Conservation (phyloP, 1,140 invertebrate species). For the Monomorium pharaonis region DNA sequence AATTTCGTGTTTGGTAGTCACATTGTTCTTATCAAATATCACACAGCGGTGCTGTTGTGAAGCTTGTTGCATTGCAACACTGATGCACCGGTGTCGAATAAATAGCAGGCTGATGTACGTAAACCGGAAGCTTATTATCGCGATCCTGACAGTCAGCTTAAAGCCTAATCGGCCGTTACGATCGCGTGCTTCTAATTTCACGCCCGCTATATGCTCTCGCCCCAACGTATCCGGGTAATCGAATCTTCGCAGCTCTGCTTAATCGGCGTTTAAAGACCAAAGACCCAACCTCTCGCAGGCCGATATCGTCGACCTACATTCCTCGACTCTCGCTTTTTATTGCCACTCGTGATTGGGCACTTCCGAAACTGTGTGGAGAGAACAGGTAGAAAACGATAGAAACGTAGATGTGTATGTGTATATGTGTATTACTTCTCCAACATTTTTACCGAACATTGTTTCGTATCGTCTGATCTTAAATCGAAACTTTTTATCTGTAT, state of each 20-base stretch:
- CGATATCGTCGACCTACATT: constrained; percentile 63
- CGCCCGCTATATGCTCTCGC: constrained; percentile 64
- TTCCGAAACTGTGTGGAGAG: neutral
- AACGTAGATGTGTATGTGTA: neutral
- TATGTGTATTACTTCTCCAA: neutral
- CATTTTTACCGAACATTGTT: constrained; percentile 30
- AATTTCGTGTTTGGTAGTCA: neutral
- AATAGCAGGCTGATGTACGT: constrained; percentile 48
- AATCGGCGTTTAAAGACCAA: constrained; percentile 69
- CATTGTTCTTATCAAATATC: neutral
- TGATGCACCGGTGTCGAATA: constrained; percentile 16
- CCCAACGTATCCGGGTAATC: constrained; percentile 68
- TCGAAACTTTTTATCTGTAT: constrained; percentile 9
- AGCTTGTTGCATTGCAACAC: neutral
- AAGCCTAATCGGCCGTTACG: constrained; percentile 75
- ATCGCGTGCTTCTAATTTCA: constrained; percentile 81
- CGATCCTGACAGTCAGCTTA: constrained; percentile 72
- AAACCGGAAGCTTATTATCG: constrained; percentile 71
- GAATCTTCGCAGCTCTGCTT: constrained; percentile 68
- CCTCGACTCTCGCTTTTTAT: constrained; percentile 50
- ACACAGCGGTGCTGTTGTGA: neutral
- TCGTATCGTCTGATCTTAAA: neutral
- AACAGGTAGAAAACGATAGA: constrained; percentile 8
- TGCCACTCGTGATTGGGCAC: constrained; percentile 14
- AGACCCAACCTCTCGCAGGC: constrained; percentile 38